These are phyloP conservation scores for Thalassophryne amazonica DNA, from an alignment of 2,797 vertebrate genomes.

Conservation along the genomic window DNA sequence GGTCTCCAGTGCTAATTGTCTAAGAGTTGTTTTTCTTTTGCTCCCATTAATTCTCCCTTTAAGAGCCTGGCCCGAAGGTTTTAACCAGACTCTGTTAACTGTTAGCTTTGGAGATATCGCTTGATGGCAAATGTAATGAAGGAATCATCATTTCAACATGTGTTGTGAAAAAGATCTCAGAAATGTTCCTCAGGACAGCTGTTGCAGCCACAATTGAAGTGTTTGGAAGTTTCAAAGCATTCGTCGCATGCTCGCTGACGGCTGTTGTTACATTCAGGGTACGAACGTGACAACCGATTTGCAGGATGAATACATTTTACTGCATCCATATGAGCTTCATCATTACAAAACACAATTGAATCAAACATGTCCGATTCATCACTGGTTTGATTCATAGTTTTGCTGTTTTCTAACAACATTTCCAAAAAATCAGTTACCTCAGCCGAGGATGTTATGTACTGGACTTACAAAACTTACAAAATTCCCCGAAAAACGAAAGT, in stretches of 20 bases:
- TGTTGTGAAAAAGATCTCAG: slow-evolving; percentile 55
- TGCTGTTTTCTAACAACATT: no score
- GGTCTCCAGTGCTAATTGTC: slow-evolving; percentile 77
- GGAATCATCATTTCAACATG: slow-evolving; percentile 63
- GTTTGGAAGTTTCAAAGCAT: slow-evolving; percentile 57
- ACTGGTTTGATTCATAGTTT: no score
- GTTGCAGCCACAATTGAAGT: slow-evolving; percentile 63
- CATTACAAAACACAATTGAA: slow-evolving; percentile 3
- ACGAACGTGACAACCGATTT: slow-evolving; percentile 43
- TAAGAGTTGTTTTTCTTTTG: slow-evolving; percentile 71
- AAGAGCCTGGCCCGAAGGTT: slow-evolving; percentile 62
- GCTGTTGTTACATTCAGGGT: slow-evolving; percentile 48
- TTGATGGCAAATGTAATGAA: slow-evolving; percentile 65
- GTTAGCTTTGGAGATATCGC: slow-evolving; percentile 65
- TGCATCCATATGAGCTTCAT: slow-evolving; percentile 13
- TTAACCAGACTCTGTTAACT: slow-evolving; percentile 65
- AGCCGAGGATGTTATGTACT: no score
- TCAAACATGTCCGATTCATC: no score
- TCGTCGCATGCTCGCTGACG: slow-evolving; percentile 47
- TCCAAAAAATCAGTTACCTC: no score
- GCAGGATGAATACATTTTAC: slow-evolving; percentile 38
- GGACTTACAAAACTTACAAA: no score
- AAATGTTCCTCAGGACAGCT: slow-evolving; percentile 56
- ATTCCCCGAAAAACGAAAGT: no score
- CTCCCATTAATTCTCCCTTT: slow-evolving; percentile 69